A percentile compares a stretch with the other conserved stretches of the same genome.
phyloP scores from a whole-genome alignment of 2,888 invertebrate species.

The Drosophila mimica region DNA sequence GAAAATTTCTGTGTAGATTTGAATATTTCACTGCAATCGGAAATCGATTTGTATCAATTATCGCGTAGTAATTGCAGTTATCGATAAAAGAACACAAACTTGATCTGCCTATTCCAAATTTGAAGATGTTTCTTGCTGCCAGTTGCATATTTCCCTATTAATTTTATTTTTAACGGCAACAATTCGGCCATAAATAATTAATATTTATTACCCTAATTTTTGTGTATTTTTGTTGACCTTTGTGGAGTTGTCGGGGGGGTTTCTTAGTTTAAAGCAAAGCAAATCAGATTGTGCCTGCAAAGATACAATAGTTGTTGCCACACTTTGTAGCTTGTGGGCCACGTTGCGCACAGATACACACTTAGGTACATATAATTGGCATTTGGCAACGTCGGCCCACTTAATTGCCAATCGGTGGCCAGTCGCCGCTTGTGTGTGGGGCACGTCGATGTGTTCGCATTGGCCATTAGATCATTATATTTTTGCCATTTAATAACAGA shows the following conservation, averaged over 20 bases:
- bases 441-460: slow-evolving; percentile 32
- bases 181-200: too few species aligned
- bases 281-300: neutral
- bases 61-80: neutral
- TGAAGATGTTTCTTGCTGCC: neutral
- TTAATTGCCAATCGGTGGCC: slow-evolving; percentile 59
- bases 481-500: slow-evolving; percentile 55
- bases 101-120: neutral
- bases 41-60: neutral
- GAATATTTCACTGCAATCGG: neutral
- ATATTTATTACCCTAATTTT: neutral
- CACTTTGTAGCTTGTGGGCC: neutral
- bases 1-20: neutral
- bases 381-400: slow-evolving; percentile 56
- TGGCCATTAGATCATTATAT: slow-evolving; percentile 64
- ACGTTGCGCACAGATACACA: neutral
- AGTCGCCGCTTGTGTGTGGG: slow-evolving; percentile 19
- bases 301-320: neutral
- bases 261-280: neutral
- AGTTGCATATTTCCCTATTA: neutral
- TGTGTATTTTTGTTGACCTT: neutral
- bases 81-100: neutral
- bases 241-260: neutral
- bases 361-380: neutral
- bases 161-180: neutral